Percentiles rank a stretch among this genome's conserved stretches.
These are phyloP conservation scores for Lates calcarifer DNA, from an alignment of 2,113 vertebrate genomes.

Conservation along the genomic window DNA sequence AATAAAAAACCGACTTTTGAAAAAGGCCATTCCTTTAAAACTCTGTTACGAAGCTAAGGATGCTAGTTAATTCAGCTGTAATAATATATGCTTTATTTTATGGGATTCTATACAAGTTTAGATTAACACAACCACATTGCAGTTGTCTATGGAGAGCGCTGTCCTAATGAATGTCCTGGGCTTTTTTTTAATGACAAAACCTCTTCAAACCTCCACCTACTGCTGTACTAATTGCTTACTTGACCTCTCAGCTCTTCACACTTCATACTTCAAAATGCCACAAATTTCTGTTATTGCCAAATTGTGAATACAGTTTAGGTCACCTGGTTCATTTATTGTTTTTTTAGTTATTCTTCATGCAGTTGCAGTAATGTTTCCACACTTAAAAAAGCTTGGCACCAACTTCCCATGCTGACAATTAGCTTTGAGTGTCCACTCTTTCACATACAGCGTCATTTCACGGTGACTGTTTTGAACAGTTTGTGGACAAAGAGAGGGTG, in stretches of 20 bases:
- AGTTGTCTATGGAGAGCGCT: background rate
- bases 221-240: background rate
- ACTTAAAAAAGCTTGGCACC: constrained; percentile 32
- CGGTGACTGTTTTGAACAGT: constrained; percentile 52
- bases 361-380: constrained; percentile 19
- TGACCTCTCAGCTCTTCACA: background rate
- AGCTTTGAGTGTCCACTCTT: constrained; percentile 43
- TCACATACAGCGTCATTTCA: constrained; percentile 48
- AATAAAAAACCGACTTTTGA: no score
- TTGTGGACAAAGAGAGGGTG: constrained; percentile 49
- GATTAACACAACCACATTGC: background rate
- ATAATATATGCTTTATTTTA: no score
- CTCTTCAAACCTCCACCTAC: background rate
- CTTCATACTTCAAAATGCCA: background rate
- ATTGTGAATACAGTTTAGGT: background rate
- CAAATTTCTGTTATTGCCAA: background rate
- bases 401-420: constrained; percentile 47
- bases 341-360: constrained; percentile 27
- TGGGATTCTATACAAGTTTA: no score
- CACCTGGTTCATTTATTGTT: constrained; percentile 25
- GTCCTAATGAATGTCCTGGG: background rate
- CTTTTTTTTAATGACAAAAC: background rate
- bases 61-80: no score
- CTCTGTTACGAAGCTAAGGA: background rate
- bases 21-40: background rate